A percentile compares a stretch with the other conserved stretches of the same genome.
Conservation (phyloP, 1,140 invertebrate genomes). For the Drosophila repletoides region DNA sequence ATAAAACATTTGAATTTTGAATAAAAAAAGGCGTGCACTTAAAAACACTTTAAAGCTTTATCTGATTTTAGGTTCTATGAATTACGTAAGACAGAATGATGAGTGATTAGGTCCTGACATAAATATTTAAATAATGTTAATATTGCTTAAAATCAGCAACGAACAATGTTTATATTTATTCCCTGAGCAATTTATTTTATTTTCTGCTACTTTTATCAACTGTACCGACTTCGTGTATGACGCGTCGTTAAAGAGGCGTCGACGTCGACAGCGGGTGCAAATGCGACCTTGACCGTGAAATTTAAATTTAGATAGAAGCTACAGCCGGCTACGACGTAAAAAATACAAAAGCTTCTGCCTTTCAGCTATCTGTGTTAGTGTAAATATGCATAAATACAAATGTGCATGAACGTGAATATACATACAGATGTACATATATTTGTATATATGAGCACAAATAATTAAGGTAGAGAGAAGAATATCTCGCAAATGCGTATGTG, state of each 20-base stretch:
- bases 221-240: conserved; percentile 38
- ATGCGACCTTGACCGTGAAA: conserved; percentile 76
- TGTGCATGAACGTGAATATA: conserved; percentile 1
- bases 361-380: conserved; percentile 22
- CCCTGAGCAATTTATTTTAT: conserved; percentile 36
- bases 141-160: too few relatives aligned
- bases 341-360: conserved; percentile 56
- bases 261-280: conserved; percentile 29
- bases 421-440: neutral
- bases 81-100: too few relatives aligned
- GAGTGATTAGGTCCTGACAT: too few relatives aligned
- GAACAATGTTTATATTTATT: too few relatives aligned
- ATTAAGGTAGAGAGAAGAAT: too few relatives aligned
- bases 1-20: conserved; percentile 3
- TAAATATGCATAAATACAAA: neutral
- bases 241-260: conserved; percentile 27
- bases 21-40: neutral
- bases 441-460: neutral
- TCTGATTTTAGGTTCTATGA: too few relatives aligned
- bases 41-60: conserved; percentile 24
- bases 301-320: conserved; percentile 78
- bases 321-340: conserved; percentile 66
- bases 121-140: too few relatives aligned
- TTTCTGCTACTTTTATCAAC: conserved; percentile 52
- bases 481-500: too few relatives aligned